Base-by-base conservation (phyloP, 2,888 invertebrate genomes). In the Eupeodes latifasciatus region DNA sequence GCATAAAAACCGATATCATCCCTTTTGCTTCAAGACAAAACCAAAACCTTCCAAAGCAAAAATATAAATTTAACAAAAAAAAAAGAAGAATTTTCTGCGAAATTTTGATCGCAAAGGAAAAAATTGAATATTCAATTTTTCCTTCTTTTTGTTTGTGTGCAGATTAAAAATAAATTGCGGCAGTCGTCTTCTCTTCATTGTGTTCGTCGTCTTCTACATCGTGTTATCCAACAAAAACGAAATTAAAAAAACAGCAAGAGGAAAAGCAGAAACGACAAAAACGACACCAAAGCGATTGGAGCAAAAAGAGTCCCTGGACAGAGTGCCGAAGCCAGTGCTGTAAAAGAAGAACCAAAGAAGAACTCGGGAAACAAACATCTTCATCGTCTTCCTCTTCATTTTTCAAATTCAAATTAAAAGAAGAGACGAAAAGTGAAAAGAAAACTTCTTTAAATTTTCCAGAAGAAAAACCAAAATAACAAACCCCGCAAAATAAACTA, bases 241-340 rank as follows among this genome's bases (percentile, higher is more conserved):
- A 36, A 11, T n/a, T 40, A 16, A 78, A 61, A 4, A 19, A 59
- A 14, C 7, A 27, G 14, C 49, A 27, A 71, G 51, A 61, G n/a
- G 44, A 62, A 80, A 80, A 19, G 55, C 49, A 53, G 57, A 75
- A 61, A 69, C 47, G 44, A 49, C 19, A 81, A 81, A 79, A 86
- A 69, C 71, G 59, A 77, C 79, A 84, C 66, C 40, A 74, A 16
- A 57, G 77, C 64, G 57, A 78, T 34, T 85, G 59, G 72, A 86
- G 84, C 84, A 84, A 84, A 88, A 88, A 88, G 81, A 78, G 81
- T 81, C 84, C 88, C 88, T 84, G 88, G 84, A 87, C 80, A 87
- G 76, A 72, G 67, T 62, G 84, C 83, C 80, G 83, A 72, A 72
- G 67, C 67, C 74, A 59, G 62, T 81, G 67, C 61, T 71, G 62